phyloP scores from a whole-genome alignment of 92 coral and sea anemone genomes.

The Umimayanthus chanpuru region DNA sequence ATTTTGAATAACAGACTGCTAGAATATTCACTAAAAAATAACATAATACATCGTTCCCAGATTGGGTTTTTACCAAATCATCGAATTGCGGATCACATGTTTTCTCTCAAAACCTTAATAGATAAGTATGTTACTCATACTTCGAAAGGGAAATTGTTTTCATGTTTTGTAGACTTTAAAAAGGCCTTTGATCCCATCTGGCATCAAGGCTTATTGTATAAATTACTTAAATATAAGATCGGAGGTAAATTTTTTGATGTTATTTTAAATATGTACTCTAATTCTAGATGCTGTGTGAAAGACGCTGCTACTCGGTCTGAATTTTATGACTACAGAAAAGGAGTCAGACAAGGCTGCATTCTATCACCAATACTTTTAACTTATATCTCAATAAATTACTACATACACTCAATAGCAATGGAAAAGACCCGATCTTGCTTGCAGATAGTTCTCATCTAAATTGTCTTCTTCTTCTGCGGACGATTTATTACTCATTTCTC shows the following conservation, averaged over 20 bases:
- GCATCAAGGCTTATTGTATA: conserved; percentile 40
- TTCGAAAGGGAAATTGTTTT: conserved; percentile 41
- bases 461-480: too few relatives aligned
- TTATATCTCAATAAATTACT: conserved; percentile 46
- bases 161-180: conserved; percentile 57
- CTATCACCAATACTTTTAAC: conserved; percentile 44
- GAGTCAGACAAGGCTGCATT: conserved; percentile 61
- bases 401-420: background rate
- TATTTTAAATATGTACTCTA: background rate
- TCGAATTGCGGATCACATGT: conserved; percentile 53
- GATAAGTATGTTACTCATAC: conserved; percentile 47
- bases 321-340: conserved; percentile 40
- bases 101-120: conserved; percentile 49
- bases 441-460: too few relatives aligned
- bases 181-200: conserved; percentile 55
- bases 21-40: conserved; percentile 23
- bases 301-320: conserved; percentile 13
- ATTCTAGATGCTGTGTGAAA: conserved; percentile 46
- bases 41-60: conserved; percentile 50
- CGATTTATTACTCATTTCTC: too few relatives aligned
- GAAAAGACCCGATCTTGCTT: too few relatives aligned
- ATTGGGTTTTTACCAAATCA: conserved; percentile 49
- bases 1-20: conserved; percentile 46
- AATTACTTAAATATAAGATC: too few relatives aligned
- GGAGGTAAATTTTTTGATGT: too few relatives aligned